phyloP scores from a whole-genome alignment of 2,113 vertebrate species.

The Crocuta crocuta region DNA sequence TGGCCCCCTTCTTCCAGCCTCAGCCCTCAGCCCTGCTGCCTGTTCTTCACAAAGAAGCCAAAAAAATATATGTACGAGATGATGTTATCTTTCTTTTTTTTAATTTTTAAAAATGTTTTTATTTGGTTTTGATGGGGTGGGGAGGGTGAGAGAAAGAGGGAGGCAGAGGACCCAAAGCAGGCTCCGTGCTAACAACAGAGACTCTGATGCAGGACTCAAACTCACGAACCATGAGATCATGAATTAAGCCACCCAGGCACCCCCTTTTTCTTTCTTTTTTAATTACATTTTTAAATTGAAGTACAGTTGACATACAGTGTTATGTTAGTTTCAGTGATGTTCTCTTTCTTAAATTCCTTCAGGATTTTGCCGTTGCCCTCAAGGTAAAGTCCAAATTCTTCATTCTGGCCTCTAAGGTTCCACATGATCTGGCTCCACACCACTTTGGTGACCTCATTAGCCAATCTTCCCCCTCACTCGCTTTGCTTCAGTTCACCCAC shows the following conservation, averaged over 20 bases:
- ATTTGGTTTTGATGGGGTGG: too few relatives aligned
- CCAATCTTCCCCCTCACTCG: neutral
- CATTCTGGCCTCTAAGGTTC: neutral
- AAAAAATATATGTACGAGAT: neutral
- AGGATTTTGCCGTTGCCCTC: conserved; percentile 15
- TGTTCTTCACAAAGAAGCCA: neutral
- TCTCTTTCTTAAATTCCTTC: conserved; percentile 40
- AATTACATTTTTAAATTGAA: neutral
- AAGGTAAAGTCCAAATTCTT: conserved; percentile 66
- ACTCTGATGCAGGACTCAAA: too few relatives aligned
- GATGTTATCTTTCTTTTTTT: neutral
- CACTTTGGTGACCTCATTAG: conserved; percentile 5
- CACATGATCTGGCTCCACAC: neutral
- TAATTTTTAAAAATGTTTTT: neutral
- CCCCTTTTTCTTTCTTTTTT: neutral
- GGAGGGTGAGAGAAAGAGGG: too few relatives aligned
- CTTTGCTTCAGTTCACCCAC: conserved; percentile 1
- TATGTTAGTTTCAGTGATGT: neutral
- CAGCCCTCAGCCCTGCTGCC: neutral
- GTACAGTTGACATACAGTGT: neutral
- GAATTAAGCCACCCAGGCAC: too few relatives aligned
- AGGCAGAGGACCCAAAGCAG: too few relatives aligned
- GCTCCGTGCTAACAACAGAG: too few relatives aligned
- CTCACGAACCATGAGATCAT: too few relatives aligned
- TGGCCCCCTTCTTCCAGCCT: neutral